phyloP scores from a whole-genome alignment of 2,113 vertebrate species.

The Coracopsis vasa region DNA sequence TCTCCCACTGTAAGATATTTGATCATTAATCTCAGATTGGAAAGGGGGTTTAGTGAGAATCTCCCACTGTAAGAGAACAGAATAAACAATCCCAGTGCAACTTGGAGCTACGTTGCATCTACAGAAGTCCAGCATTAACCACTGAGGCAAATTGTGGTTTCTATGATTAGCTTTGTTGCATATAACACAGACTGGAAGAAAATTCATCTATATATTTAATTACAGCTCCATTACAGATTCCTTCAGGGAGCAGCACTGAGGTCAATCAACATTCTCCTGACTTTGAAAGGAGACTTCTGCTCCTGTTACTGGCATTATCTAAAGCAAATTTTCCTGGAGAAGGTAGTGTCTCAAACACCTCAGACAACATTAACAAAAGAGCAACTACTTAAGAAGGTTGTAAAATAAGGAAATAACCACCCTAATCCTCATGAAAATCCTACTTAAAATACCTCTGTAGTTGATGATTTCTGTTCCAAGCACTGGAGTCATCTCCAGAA shows the following conservation, averaged over 20 bases:
- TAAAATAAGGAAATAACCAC: neutral
- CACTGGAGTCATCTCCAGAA: slow-evolving; percentile 98
- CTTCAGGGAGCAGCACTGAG: neutral
- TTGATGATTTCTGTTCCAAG: slow-evolving; percentile 99
- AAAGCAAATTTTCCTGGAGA: neutral
- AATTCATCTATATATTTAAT: neutral
- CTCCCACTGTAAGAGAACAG: neutral
- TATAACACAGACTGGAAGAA: neutral
- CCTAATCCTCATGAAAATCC: neutral
- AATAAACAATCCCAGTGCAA: neutral
- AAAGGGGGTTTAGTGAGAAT: neutral
- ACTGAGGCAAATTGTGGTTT: neutral
- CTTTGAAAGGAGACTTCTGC: neutral
- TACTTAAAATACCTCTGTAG: slow-evolving; percentile 87
- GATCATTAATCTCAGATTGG: neutral
- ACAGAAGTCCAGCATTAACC: neutral
- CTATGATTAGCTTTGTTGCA: neutral
- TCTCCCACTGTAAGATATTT: neutral
- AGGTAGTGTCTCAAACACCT: neutral
- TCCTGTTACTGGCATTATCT: neutral
- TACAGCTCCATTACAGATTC: neutral
- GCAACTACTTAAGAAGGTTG: neutral
- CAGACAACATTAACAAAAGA: neutral
- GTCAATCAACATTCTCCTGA: neutral
- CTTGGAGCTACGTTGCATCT: neutral